These are phyloP conservation scores for Daktulosphaira vitifoliae DNA, from an alignment of 1,140 invertebrate species.

Conservation along the genomic window DNA sequence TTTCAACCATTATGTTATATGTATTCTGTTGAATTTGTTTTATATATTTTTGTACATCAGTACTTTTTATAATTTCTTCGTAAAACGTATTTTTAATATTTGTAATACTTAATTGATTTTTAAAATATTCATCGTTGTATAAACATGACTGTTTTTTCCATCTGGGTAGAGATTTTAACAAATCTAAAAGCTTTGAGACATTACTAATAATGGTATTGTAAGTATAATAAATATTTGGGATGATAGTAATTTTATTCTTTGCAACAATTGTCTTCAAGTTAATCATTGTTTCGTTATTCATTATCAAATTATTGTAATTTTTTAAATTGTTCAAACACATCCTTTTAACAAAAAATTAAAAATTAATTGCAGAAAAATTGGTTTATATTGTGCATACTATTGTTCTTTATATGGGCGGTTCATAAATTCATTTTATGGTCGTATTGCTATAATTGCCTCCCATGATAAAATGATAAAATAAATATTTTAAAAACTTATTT, in stretches of 20 bases:
- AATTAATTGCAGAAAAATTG: no score
- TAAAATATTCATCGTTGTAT: no score
- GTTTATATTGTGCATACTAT: no score
- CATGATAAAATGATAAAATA: no score
- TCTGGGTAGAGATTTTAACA: background rate
- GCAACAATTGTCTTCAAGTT: background rate
- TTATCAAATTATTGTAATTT: background rate
- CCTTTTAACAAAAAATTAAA: background rate
- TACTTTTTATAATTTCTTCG: background rate
- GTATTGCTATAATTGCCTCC: no score
- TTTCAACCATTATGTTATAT: background rate
- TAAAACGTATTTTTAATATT: background rate
- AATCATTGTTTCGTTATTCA: background rate
- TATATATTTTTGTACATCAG: background rate
- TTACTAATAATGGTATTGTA: slow-evolving; percentile 4
- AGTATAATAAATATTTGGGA: background rate
- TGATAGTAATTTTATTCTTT: background rate
- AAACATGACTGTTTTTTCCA: slow-evolving; percentile 3
- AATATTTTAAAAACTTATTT: no score
- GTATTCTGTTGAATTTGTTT: background rate
- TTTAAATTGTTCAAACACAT: slow-evolving; percentile 6
- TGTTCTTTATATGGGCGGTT: no score
- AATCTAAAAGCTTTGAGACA: background rate
- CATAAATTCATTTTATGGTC: no score
- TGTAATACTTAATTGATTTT: background rate